Percentiles rank a stretch among this genome's conserved stretches.
Conservation (phyloP, 2,113 vertebrate genomes). For the Silurus glanis region DNA sequence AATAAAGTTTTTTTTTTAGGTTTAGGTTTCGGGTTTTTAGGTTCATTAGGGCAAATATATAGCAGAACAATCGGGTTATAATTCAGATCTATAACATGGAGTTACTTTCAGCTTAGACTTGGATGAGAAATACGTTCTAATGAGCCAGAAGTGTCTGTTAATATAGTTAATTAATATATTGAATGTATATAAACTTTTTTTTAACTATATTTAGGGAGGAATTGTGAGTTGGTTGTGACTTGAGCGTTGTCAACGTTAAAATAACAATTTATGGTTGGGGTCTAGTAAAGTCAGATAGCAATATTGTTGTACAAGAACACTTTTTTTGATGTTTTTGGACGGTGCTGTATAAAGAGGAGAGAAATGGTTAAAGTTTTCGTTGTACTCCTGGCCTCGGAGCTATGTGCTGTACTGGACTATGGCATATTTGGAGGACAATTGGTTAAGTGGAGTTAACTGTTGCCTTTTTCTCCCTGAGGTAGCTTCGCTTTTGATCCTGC, state of each 20-base stretch:
- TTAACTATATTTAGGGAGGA: background rate
- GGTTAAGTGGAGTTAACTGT: slow-evolving; percentile 78
- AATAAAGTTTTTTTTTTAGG: background rate
- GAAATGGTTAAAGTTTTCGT: slow-evolving; percentile 64
- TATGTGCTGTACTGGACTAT: slow-evolving; percentile 67
- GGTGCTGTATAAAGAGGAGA: slow-evolving; percentile 34
- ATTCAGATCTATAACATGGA: background rate
- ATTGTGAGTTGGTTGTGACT: background rate
- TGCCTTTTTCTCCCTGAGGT: slow-evolving; percentile 78
- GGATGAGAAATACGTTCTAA: background rate
- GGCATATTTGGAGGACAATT: slow-evolving; percentile 78
- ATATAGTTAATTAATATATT: background rate
- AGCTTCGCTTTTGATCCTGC: slow-evolving; percentile 79
- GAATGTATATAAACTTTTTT: background rate
- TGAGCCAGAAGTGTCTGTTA: background rate
- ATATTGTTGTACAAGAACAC: background rate
- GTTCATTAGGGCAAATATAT: background rate
- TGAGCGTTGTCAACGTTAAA: no score
- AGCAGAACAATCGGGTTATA: background rate
- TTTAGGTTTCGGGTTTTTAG: no score
- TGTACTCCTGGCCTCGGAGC: slow-evolving; percentile 63
- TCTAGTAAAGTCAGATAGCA: background rate
- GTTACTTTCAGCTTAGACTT: background rate
- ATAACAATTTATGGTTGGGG: background rate
- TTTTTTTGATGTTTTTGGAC: background rate